A percentile compares a stretch with the other conserved stretches of the same genome.
phyloP scores from a whole-genome alignment of 1,140 invertebrate genomes.

The Lepidurus packardi region DNA sequence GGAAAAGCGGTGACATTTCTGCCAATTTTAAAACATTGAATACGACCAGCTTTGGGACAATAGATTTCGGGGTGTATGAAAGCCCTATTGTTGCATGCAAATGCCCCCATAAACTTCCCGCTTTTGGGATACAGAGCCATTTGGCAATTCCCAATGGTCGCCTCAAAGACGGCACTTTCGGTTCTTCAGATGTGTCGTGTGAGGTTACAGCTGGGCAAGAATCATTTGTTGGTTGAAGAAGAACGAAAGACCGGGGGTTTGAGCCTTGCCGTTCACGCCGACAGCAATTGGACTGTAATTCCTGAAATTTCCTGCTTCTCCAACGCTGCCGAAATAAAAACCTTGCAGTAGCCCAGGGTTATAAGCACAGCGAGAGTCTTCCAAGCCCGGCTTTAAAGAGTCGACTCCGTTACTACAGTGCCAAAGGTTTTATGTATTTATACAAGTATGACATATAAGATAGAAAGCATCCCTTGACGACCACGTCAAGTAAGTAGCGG shows the following conservation, averaged over 20 bases:
- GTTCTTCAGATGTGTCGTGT: not conserved
- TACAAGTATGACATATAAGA: not conserved
- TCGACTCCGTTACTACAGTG: too few species aligned
- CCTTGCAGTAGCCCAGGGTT: not conserved
- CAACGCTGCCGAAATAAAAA: not conserved
- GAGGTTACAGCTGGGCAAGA: conserved; percentile 19
- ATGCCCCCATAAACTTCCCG: not conserved
- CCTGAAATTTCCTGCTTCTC: not conserved
- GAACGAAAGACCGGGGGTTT: not conserved
- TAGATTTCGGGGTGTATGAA: not conserved
- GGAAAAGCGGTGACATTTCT: too few species aligned
- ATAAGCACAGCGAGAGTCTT: not conserved
- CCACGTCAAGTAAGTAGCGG: too few species aligned
- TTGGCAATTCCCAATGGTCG: not conserved
- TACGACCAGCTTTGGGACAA: not conserved
- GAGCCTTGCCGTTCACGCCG: not conserved
- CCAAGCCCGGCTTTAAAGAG: too few species aligned
- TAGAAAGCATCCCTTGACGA: not conserved
- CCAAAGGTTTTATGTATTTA: not conserved
- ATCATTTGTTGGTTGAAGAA: not conserved
- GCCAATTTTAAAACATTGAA: too few species aligned
- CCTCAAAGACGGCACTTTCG: not conserved
- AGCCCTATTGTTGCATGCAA: not conserved
- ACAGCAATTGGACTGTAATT: not conserved
- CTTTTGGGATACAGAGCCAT: not conserved